phyloP scores from a whole-genome alignment of 2,888 invertebrate species.

The Eulithis testata region DNA sequence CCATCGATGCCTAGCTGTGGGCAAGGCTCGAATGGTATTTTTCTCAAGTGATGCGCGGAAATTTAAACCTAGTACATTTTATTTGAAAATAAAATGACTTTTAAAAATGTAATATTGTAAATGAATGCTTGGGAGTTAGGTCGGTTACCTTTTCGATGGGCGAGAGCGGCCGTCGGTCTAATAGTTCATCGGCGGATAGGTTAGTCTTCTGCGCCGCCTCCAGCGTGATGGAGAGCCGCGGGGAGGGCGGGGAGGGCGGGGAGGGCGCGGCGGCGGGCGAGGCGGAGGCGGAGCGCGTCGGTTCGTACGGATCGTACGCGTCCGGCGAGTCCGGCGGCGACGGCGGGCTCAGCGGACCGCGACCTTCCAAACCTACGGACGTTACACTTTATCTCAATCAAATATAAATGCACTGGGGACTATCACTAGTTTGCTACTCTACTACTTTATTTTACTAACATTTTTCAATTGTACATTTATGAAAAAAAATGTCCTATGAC shows the following conservation, averaged over 20 bases:
- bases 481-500: too few species aligned
- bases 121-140: neutral
- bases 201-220: constrained; percentile 80
- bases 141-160: constrained; percentile 82
- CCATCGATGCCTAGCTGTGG: too few species aligned
- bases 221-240: constrained; percentile 66
- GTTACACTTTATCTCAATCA: neutral
- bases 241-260: constrained; percentile 39
- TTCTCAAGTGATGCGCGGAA: too few species aligned
- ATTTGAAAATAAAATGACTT: too few species aligned
- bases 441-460: too few species aligned
- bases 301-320: constrained; percentile 96
- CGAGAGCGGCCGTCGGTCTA: constrained; percentile 78
- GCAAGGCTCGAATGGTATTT: too few species aligned
- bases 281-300: constrained; percentile 91
- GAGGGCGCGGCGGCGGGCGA: constrained; percentile 63
- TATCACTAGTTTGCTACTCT: too few species aligned
- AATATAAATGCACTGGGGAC: too few species aligned
- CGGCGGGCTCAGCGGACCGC: constrained; percentile 88
- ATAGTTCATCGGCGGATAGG: constrained; percentile 76
- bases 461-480: too few species aligned
- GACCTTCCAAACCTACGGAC: constrained; percentile 76
- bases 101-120: too few species aligned
- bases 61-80: too few species aligned
- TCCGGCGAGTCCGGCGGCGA: constrained; percentile 87